These are phyloP conservation scores for Turnix velox DNA, from an alignment of 2,113 vertebrate species.

Conservation along the genomic window DNA sequence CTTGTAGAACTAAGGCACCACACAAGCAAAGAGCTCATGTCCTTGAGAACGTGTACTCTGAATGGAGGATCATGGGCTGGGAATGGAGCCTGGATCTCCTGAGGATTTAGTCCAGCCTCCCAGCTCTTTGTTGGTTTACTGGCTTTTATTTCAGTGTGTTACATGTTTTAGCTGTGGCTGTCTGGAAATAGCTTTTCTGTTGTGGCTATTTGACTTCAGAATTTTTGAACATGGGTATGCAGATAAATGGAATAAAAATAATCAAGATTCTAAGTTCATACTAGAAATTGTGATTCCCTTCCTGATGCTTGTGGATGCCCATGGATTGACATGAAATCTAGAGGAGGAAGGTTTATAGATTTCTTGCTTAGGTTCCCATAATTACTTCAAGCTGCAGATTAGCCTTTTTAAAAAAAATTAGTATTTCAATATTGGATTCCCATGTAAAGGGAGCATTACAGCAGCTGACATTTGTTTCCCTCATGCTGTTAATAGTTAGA, in stretches of 20 bases:
- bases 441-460: not conserved
- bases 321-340: not conserved
- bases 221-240: not conserved
- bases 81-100: not conserved
- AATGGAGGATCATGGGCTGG: not conserved
- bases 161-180: not conserved
- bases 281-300: not conserved
- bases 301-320: not conserved
- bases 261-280: not conserved
- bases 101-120: not conserved
- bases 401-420: not conserved
- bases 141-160: not conserved
- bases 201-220: not conserved
- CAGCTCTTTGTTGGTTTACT: not conserved
- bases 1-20: not conserved
- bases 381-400: not conserved
- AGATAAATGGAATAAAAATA: not conserved
- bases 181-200: not conserved
- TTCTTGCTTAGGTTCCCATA: not conserved
- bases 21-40: not conserved
- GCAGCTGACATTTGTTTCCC: not conserved
- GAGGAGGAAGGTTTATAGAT: not conserved
- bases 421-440: not conserved
- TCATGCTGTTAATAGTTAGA: not conserved
- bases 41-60: accelerated